Evolutionary conservation across 2,888 invertebrate species (phyloP).

Genomic region (Protonemura montana): DNA sequence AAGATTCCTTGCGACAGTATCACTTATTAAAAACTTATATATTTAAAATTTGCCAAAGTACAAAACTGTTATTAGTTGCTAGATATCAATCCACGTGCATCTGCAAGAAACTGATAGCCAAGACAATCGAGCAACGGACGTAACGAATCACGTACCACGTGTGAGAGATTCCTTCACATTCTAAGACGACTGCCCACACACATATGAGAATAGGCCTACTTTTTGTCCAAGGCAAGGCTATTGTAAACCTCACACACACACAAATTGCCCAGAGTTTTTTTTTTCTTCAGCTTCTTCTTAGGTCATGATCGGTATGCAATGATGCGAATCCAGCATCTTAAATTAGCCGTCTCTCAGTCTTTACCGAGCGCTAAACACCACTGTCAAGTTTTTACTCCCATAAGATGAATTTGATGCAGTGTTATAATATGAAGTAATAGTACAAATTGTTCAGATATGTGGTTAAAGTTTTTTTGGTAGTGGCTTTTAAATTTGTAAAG

Average conservation of each 20-base stretch:
- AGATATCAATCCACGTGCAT: neutral
- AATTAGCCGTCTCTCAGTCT: neutral
- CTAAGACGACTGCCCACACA: neutral
- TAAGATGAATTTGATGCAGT: neutral
- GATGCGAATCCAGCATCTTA: neutral
- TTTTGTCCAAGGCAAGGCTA: neutral
- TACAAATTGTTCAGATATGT: neutral
- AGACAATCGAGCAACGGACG: neutral
- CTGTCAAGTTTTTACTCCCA: neutral
- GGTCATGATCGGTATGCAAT: constrained; percentile 8
- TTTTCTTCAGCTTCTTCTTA: neutral
- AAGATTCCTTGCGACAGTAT: too few species aligned
- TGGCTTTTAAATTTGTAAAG: too few species aligned
- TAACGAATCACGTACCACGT: neutral
- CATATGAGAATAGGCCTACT: neutral
- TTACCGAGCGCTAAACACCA: neutral
- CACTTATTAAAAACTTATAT: too few species aligned
- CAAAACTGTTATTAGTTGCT: too few species aligned
- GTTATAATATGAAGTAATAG: neutral
- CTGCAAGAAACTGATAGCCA: neutral
- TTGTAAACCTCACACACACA: neutral
- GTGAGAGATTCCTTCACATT: neutral
- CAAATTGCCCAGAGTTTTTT: neutral
- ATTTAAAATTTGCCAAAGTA: too few species aligned
- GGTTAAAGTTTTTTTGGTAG: too few species aligned